Evolutionary conservation across 2,113 vertebrate genomes (phyloP), one percentile per base, ranked within the genome.

Genomic region (Ameiurus melas): DNA sequence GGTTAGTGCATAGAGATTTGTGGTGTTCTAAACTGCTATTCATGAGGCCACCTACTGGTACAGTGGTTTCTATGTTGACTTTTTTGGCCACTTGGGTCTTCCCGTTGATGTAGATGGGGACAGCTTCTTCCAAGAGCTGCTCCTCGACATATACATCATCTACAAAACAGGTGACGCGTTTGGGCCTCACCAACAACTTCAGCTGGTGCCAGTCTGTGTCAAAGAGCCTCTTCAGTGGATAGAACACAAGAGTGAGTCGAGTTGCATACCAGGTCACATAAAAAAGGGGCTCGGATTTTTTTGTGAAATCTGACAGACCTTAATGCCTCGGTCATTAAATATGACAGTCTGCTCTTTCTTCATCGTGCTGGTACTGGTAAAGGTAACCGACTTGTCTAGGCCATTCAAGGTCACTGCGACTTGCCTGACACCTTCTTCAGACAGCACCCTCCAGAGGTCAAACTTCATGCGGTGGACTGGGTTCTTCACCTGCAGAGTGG

Each of bases 201-300:
- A 94, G 83, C 89, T 94, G 94, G 71, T 94, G 94, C 94, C 94
- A 94, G n/a, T 93, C 87, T 13, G 92, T 93, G 83, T 94, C 90
- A 84, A 93, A 94, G 70, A 94, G 90, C 77, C 85, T 92, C 94
- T 94, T 78, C 33, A 51, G 79, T 27, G 62, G 5, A 85, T 16
- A 80, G 27, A 30, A n/a, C 33, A 17, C 9, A 58, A 51, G 33
- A 39, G n/a, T 75, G 6, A 85, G 60, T 33, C 16, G 3, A n/a
- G 30, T 22, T 20, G 47, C 55, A 62, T 7, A 43, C 6, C 3
- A 75, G n/a, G 8, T 25, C 51, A 51, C 16, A 33, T n/a, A 30
- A 47, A 68, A 68, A 4, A 58, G 19, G 57, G 13, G 30, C 57
- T 25, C 2, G n/a, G 36, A 58, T 20, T 13, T 70, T 51, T 47